A percentile compares a stretch with the other conserved stretches of the same genome.
Conservation (phyloP, 2,113 vertebrate genomes). For the Hypomesus transpacificus region DNA sequence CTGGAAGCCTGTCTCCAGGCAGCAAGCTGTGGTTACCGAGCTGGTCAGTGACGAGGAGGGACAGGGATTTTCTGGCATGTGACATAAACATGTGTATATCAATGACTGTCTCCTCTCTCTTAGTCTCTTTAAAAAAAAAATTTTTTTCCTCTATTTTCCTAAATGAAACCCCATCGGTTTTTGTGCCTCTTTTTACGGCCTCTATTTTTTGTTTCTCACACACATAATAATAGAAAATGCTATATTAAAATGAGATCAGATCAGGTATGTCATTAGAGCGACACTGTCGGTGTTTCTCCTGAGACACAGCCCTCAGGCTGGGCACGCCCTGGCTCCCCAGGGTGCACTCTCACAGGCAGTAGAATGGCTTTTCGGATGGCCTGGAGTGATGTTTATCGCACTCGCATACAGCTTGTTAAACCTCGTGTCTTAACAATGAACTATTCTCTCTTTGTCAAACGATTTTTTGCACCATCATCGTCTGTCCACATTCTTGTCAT, state of each 20-base stretch:
- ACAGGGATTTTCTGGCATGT: conserved; percentile 45
- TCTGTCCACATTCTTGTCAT: background rate
- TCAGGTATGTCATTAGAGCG: background rate
- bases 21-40: conserved; percentile 28
- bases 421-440: no score
- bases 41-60: conserved; percentile 29
- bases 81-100: conserved; percentile 26
- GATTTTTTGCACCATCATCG: background rate
- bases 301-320: background rate
- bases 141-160: background rate
- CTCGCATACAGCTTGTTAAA: conserved; percentile 8
- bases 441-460: no score
- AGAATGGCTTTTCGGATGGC: background rate
- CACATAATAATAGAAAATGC: no score
- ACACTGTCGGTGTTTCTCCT: background rate
- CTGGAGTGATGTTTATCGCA: conserved; percentile 34
- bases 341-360: background rate
- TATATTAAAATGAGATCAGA: no score
- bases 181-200: no score
- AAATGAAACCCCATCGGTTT: no score
- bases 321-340: conserved; percentile 1
- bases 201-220: no score
- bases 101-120: conserved; percentile 9
- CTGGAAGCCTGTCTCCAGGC: conserved; percentile 25
- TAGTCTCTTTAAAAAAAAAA: no score